Evolutionary conservation across 2,797 vertebrate genomes (phyloP).

Genomic region (Acipenser ruthenus): DNA sequence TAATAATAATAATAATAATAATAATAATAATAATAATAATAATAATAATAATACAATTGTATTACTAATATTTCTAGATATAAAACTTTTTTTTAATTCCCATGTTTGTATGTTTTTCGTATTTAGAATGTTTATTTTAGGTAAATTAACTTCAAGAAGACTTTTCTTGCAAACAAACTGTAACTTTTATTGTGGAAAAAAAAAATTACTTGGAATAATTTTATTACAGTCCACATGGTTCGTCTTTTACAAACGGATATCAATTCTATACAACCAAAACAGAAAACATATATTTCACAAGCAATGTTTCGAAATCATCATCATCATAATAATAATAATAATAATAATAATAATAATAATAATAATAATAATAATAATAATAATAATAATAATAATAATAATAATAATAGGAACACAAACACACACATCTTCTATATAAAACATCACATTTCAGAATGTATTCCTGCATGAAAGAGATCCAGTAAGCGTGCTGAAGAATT

Average conservation of each 20-base stretch:
- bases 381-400: not conserved
- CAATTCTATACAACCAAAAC: slow-evolving; percentile 13
- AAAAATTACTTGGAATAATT: not conserved
- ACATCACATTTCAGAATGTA: not conserved
- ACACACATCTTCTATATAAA: not conserved
- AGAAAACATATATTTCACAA: slow-evolving; percentile 22
- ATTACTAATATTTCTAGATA: no score
- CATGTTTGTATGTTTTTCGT: not conserved
- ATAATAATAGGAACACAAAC: not conserved
- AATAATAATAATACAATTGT: not conserved
- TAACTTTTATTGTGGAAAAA: slow-evolving; percentile 3
- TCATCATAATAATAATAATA: slow-evolving; percentile 1
- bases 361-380: slow-evolving; percentile 11
- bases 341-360: not conserved
- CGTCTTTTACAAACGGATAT: not conserved
- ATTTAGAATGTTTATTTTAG: not conserved
- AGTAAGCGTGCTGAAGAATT: no score
- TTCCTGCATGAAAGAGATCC: not conserved
- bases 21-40: not conserved
- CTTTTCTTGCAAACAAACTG: not conserved
- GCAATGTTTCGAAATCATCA: slow-evolving; percentile 18
- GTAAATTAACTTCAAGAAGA: not conserved
- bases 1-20: not conserved
- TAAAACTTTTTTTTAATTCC: not conserved
- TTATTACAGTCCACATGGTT: slow-evolving; percentile 3